Conservation (phyloP, 2,113 vertebrate species). For the Muntiacus muntjak region DNA sequence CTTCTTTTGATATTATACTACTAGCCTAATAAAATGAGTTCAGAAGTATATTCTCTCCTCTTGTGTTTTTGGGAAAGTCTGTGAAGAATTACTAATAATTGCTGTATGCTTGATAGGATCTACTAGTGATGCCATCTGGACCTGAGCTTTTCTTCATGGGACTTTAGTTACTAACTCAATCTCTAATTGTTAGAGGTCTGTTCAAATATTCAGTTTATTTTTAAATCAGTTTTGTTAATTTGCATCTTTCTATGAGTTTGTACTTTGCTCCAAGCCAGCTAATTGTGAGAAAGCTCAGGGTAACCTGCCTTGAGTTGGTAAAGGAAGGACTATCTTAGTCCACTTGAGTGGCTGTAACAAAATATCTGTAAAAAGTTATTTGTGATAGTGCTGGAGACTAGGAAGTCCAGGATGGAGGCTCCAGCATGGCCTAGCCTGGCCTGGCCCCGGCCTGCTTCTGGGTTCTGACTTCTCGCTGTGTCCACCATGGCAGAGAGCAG, state of each 20-base stretch:
- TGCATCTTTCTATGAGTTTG: not conserved
- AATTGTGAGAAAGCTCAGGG: not conserved
- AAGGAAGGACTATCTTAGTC: not conserved
- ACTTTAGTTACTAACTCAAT: not conserved
- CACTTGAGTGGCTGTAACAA: not conserved
- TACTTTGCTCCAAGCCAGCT: not conserved
- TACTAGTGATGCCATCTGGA: not conserved
- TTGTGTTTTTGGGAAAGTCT: not conserved
- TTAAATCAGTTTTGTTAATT: not conserved
- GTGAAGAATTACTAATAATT: not conserved
- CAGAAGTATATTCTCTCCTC: not conserved
- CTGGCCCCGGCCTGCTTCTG: not conserved
- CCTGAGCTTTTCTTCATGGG: not conserved
- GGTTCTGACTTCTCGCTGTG: not conserved
- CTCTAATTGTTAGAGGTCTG: not conserved
- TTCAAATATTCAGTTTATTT: not conserved
- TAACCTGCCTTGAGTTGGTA: not conserved
- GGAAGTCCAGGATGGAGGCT: not conserved
- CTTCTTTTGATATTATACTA: not conserved
- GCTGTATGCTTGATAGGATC: not conserved
- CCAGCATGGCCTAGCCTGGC: not conserved
- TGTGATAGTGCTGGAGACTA: not conserved
- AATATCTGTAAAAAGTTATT: not conserved
- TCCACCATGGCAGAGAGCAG: not conserved
- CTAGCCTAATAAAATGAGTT: not conserved